phyloP scores from a whole-genome alignment of 1,140 invertebrate genomes.

The Calephelis nemesis region DNA sequence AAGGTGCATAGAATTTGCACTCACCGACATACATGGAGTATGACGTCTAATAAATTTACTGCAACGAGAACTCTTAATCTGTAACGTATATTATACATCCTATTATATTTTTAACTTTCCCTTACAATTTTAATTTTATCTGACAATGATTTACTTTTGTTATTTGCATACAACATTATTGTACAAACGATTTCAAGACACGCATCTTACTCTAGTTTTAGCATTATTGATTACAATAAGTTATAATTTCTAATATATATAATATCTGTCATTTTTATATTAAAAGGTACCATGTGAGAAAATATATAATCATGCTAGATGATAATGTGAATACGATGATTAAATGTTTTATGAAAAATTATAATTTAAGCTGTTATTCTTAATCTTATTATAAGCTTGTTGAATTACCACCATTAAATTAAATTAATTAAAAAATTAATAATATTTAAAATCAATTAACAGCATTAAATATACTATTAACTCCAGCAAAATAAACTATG shows the following conservation, averaged over 20 bases:
- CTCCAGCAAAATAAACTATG: constrained; percentile 33
- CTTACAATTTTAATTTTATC: neutral
- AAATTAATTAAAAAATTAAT: too few species aligned
- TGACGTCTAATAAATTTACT: constrained; percentile 66
- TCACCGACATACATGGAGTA: constrained; percentile 65
- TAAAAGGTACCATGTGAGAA: neutral
- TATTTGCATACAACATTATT: neutral
- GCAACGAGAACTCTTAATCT: constrained; percentile 72
- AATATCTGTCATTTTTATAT: too few species aligned
- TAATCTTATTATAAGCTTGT: constrained; percentile 18
- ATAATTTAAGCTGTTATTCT: constrained; percentile 17
- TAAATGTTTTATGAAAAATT: neutral
- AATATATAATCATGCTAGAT: constrained; percentile 2
- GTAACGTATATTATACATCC: constrained; percentile 53
- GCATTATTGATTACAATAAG: too few species aligned
- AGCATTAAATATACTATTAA: constrained; percentile 26
- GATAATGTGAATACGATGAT: neutral
- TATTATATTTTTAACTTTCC: constrained; percentile 21
- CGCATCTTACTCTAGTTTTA: too few species aligned
- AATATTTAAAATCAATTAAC: constrained; percentile 12
- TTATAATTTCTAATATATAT: too few species aligned
- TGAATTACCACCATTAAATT: neutral
- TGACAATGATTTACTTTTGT: constrained; percentile 7
- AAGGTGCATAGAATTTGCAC: constrained; percentile 41
- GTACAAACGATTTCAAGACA: too few species aligned